A percentile compares a stretch with the other conserved stretches of the same genome.
phyloP scores from a whole-genome alignment of 2,113 vertebrate genomes.

The Silurus glanis region DNA sequence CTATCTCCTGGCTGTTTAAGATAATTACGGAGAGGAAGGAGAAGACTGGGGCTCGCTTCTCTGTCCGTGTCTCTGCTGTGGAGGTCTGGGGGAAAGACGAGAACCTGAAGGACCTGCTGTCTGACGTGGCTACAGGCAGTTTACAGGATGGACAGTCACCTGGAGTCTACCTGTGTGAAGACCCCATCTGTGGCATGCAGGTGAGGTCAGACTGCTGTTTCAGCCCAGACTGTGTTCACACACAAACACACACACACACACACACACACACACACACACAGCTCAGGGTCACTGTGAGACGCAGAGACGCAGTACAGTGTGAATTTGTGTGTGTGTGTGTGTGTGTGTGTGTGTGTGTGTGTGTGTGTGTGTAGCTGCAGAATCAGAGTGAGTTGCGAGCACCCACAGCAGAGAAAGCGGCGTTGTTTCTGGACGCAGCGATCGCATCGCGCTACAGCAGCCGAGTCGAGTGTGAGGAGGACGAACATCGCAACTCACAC shows the following conservation, averaged over 20 bases:
- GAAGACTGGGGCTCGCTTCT: constrained; percentile 95
- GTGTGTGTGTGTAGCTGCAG: constrained; percentile 79
- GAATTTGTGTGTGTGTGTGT: not conserved
- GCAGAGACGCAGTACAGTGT: not conserved
- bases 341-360: constrained; percentile 5
- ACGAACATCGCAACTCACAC: constrained; percentile 93
- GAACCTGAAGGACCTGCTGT: constrained; percentile 90
- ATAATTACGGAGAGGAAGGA: constrained; percentile 95
- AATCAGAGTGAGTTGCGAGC: constrained; percentile 96
- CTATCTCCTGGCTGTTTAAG: constrained; percentile 99
- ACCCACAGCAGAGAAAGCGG: constrained; percentile 91
- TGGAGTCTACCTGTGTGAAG: constrained; percentile 96
- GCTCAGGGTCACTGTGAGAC: too few species aligned
- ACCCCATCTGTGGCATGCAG: constrained; percentile 99
- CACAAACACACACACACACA: too few species aligned
- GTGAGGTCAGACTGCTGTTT: constrained; percentile 62
- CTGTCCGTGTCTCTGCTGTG: constrained; percentile 95
- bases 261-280: too few species aligned
- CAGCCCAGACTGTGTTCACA: not conserved
- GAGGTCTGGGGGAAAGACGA: constrained; percentile 99
- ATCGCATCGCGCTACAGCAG: constrained; percentile 86
- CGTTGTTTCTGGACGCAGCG: constrained; percentile 93
- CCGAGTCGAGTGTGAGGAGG: constrained; percentile 82
- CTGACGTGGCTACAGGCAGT: constrained; percentile 94
- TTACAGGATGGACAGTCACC: constrained; percentile 98